Evolutionary conservation across 2,888 invertebrate species (phyloP), one percentile per base, ranked within the genome.

Genomic region (Drosophila robusta): DNA sequence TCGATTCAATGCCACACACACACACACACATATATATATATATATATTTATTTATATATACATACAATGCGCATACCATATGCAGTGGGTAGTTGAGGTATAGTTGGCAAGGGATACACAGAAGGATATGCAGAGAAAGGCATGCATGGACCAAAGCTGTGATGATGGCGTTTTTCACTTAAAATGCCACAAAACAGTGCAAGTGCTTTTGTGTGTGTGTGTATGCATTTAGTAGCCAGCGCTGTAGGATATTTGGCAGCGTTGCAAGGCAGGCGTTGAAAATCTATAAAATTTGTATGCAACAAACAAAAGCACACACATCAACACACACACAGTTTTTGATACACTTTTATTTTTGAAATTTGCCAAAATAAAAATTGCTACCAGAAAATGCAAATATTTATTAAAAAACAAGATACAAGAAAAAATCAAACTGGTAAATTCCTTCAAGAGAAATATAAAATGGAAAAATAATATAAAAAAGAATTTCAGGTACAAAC

Each of bases 221-320:
- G 14, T 62, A 26, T 41, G 11, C 16, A 5, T 45, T 22, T 41
- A 16, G n/a, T 16, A 16, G n/a, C 24, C 4, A 54, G 61, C 41
- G 69, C 83, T 83, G 68, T 74, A 81, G 81, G 85, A 75, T 70
- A 81, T 81, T 81, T 82, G 78, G 82, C 80, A 79, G 70, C 66
- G 61, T 66, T 61, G 60, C 51, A 66, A 52, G 68, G 62, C 71
- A 84, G 71, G 80, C 85, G 81, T 84, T 78, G 78, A 81, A 83
- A 84, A 71, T 84, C 78, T 66, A 80, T 83, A 83, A 84, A 84
- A 84, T 78, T 84, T 80, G 81, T 78, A 81, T 78, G 66, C 72
- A 81, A 78, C 66, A 80, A 77, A 84, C 68, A 80, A 63, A 67
- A 54, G 72, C 67, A 39, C 50, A 26, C 62, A 50, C 39, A 12